phyloP scores from a whole-genome alignment of 2,888 invertebrate genomes.

The Orthosia gracilis region DNA sequence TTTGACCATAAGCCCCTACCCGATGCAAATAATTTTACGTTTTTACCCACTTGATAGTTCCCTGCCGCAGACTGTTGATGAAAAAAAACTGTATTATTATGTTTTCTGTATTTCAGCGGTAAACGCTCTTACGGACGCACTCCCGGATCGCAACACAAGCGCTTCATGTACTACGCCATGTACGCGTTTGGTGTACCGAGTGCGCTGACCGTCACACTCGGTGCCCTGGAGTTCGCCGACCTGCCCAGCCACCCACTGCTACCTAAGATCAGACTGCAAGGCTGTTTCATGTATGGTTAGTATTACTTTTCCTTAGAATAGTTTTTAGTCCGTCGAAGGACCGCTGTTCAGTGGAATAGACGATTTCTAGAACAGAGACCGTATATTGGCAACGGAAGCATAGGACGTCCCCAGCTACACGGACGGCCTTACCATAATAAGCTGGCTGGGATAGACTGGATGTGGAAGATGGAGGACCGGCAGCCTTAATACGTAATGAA shows the following conservation, averaged over 20 bases:
- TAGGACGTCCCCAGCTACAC: too few species aligned
- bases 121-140: slow-evolving; percentile 74
- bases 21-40: too few species aligned
- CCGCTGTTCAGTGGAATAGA: too few species aligned
- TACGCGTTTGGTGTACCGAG: slow-evolving; percentile 86
- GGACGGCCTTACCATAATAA: too few species aligned
- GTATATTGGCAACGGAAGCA: too few species aligned
- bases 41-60: not conserved
- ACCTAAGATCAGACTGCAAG: slow-evolving; percentile 78
- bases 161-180: slow-evolving; percentile 79
- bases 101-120: slow-evolving; percentile 76
- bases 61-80: too few species aligned
- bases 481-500: too few species aligned
- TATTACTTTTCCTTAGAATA: not conserved
- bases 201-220: slow-evolving; percentile 77
- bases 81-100: too few species aligned
- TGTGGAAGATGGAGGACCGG: too few species aligned
- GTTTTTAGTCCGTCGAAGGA: too few species aligned
- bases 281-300: slow-evolving; percentile 83
- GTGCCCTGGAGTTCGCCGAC: slow-evolving; percentile 80
- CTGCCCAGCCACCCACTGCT: slow-evolving; percentile 74
- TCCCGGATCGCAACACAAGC: slow-evolving; percentile 73
- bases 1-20: not conserved
- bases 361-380: too few species aligned
- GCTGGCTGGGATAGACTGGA: too few species aligned